Percentiles rank a stretch among this genome's conserved stretches.
phyloP scores from a whole-genome alignment of 2,113 vertebrate species.

The Taurulus bubalis region DNA sequence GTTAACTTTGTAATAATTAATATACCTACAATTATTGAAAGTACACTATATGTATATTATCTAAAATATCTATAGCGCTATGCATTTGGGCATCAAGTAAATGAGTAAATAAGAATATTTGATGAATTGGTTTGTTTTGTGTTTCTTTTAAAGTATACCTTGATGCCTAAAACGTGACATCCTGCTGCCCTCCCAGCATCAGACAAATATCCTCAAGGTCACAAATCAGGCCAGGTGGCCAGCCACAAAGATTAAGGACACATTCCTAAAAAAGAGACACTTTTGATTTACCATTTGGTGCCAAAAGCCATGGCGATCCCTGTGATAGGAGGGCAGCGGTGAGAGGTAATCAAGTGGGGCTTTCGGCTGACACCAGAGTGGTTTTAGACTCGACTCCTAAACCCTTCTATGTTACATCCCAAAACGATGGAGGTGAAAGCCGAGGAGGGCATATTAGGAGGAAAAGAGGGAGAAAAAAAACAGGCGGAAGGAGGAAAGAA shows the following conservation, averaged over 20 bases:
- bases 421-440: constrained; percentile 41
- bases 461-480: constrained; percentile 20
- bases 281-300: constrained; percentile 67
- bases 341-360: constrained; percentile 28
- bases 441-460: constrained; percentile 23
- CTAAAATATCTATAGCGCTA: neutral
- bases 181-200: constrained; percentile 39
- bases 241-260: constrained; percentile 75
- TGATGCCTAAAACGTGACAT: constrained; percentile 25
- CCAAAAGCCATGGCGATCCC: constrained; percentile 26
- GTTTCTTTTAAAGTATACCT: too few species aligned
- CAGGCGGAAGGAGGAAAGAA: constrained; percentile 23
- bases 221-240: constrained; percentile 79
- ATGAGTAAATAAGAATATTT: too few species aligned
- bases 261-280: constrained; percentile 67
- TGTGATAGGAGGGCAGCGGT: constrained; percentile 36
- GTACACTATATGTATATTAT: neutral
- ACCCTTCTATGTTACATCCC: constrained; percentile 41
- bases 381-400: constrained; percentile 34
- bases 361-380: constrained; percentile 38
- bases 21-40: neutral
- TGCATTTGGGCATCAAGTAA: neutral
- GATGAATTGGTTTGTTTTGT: too few species aligned
- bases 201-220: constrained; percentile 71
- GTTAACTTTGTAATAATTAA: neutral